Evolutionary conservation across 2,888 invertebrate species (phyloP), one percentile per base, ranked within the genome.

Genomic region (Hirtodrosophila trivittata): DNA sequence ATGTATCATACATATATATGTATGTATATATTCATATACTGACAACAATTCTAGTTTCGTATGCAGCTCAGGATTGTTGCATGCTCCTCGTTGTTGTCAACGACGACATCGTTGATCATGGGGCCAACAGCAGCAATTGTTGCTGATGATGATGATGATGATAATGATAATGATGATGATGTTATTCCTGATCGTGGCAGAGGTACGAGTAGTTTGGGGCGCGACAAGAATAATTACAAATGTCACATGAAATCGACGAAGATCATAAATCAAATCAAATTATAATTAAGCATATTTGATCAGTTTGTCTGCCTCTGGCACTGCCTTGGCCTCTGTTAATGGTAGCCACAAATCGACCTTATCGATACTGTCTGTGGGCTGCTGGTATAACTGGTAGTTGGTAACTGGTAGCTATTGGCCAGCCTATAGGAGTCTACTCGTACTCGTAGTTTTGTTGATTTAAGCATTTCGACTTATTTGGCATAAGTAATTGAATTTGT

Each of bases 161-260:
- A 45, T 54, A 52, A 50, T 39, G 58, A 58, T 45, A 51, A 51
- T 51, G 63, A 52, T 76, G 71, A 55, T 77, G 83, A 56, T 75
- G 63, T 41, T 10, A 42, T 33, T 50, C 26, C 10, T 72, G 80
- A 86, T 80, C 80, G 71, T 64, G 65, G 59, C 64, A 58, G n/a
- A n/a, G n/a, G n/a, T 56, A 42, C 42, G 5, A 5, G 70, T 51
- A 68, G 82, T 82, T 83, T 74, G 71, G 83, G 87, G 87, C 83
- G 86, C 87, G 87, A 87, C 82, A 89, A 89, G 88, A 89, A 89
- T 89, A 89, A 89, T 89, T 89, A 87, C 89, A 83, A 87, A 84
- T 88, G 89, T 89, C 89, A 89, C 76, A 86, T 77, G 78, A 75
- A 74, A 87, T 87, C 88, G 83, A 82, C 77, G 77, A 83, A 76